Evolutionary conservation across 2,888 invertebrate genomes (phyloP).

Genomic region (Dinocampus coccinellae): DNA sequence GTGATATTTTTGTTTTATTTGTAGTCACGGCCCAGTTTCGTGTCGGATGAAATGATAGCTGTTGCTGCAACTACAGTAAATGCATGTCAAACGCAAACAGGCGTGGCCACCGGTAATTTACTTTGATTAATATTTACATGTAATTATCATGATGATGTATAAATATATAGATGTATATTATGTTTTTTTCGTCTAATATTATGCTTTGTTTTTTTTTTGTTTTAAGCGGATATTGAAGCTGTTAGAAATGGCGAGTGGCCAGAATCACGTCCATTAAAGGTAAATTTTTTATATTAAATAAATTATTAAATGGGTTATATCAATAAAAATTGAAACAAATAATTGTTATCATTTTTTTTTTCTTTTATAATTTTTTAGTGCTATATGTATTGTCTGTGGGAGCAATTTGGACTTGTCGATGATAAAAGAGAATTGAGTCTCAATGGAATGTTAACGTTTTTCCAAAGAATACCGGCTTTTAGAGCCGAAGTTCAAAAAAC

Average conservation of each 20-base stretch:
- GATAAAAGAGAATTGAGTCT: conserved; percentile 62
- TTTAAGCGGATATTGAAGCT: conserved; percentile 64
- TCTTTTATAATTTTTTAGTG: conserved; percentile 54
- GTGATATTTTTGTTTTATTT: conserved; percentile 36
- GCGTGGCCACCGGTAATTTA: conserved; percentile 60
- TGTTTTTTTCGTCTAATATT: background rate
- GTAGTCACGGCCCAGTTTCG: conserved; percentile 62
- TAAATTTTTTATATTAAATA: conserved; percentile 40
- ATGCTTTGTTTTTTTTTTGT: conserved; percentile 31
- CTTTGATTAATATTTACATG: conserved; percentile 13
- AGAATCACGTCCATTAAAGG: conserved; percentile 61
- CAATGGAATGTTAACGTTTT: conserved; percentile 63
- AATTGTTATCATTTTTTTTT: background rate
- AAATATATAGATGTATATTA: no score
- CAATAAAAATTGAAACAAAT: background rate
- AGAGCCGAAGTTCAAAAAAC: conserved; percentile 61
- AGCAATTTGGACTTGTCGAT: conserved; percentile 65
- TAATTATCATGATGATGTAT: background rate
- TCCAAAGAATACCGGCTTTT: conserved; percentile 65
- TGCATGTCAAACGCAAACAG: conserved; percentile 63
- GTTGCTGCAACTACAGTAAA: conserved; percentile 63
- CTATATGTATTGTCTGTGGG: conserved; percentile 67
- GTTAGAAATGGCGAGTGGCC: conserved; percentile 64
- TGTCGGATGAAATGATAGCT: conserved; percentile 63
- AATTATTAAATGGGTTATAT: background rate